These are phyloP conservation scores for Distichodus sexfasciatus DNA, from an alignment of 2,797 vertebrate genomes.

Conservation along the genomic window DNA sequence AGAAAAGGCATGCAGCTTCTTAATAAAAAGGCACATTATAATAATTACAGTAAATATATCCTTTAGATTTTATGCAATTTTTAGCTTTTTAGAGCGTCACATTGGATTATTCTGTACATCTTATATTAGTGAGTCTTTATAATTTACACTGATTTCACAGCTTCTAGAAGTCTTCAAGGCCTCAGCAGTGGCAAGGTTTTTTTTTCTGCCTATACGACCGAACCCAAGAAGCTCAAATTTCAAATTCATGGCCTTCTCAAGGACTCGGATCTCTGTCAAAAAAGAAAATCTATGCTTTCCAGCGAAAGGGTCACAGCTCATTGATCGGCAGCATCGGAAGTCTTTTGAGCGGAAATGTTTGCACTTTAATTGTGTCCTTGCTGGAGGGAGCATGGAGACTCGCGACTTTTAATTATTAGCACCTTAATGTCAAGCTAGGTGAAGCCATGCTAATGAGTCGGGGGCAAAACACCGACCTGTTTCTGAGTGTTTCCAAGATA, in stretches of 20 bases:
- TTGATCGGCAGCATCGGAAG: neutral
- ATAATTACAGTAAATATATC: too few species aligned
- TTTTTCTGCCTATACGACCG: neutral
- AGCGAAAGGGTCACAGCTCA: conserved; percentile 6
- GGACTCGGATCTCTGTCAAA: neutral
- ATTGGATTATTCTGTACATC: too few species aligned
- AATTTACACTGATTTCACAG: too few species aligned
- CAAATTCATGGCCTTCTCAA: conserved; percentile 14
- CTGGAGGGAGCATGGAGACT: neutral
- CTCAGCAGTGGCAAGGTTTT: conserved; percentile 10
- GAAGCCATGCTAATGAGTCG: neutral
- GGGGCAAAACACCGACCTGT: neutral
- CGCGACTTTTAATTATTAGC: conserved; percentile 11
- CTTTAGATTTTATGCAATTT: too few species aligned
- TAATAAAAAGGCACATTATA: too few species aligned
- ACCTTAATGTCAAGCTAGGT: conserved; percentile 17
- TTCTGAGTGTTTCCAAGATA: neutral
- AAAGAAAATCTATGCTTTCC: conserved; percentile 13
- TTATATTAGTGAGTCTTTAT: too few species aligned
- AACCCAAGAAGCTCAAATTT: too few species aligned
- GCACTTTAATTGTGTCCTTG: conserved; percentile 13
- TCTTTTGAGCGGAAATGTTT: conserved; percentile 31
- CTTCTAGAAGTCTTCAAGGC: too few species aligned
- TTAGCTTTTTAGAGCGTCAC: too few species aligned
- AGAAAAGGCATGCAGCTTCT: too few species aligned